A percentile compares a stretch with the other conserved stretches of the same genome.
Conservation (phyloP, 2,113 vertebrate species). For the Dolichotis patagonum region DNA sequence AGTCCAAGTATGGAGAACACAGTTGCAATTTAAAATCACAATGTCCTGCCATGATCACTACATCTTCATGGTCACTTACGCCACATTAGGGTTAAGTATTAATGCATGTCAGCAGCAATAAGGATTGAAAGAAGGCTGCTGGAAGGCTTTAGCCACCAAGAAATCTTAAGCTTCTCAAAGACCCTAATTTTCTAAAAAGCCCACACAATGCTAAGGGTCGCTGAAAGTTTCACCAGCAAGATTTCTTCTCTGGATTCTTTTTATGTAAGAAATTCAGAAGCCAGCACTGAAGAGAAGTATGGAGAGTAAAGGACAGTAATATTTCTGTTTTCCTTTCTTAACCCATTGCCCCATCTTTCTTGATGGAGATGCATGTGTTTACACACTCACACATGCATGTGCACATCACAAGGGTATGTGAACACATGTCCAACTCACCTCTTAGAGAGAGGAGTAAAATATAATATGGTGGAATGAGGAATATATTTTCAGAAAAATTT, state of each 20-base stretch:
- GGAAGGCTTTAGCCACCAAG: accelerated
- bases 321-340: neutral
- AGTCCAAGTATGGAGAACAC: neutral
- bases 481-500: neutral
- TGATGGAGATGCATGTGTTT: accelerated
- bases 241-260: accelerated
- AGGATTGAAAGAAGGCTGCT: neutral
- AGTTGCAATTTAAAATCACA: accelerated
- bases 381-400: neutral
- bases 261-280: neutral
- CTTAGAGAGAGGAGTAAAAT: too few relatives aligned
- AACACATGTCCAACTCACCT: accelerated
- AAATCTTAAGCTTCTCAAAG: neutral
- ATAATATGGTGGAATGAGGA: neutral
- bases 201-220: accelerated
- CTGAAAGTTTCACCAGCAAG: neutral
- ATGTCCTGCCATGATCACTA: neutral
- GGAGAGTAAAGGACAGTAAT: accelerated
- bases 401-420: neutral
- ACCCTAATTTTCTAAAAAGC: neutral
- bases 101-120: neutral
- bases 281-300: neutral
- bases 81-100: accelerated
- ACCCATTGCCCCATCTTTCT: neutral
- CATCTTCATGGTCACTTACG: accelerated